A percentile compares a stretch with the other conserved stretches of the same genome.
Conservation (phyloP, 2,113 vertebrate species). For the Silurus meridionalis region DNA sequence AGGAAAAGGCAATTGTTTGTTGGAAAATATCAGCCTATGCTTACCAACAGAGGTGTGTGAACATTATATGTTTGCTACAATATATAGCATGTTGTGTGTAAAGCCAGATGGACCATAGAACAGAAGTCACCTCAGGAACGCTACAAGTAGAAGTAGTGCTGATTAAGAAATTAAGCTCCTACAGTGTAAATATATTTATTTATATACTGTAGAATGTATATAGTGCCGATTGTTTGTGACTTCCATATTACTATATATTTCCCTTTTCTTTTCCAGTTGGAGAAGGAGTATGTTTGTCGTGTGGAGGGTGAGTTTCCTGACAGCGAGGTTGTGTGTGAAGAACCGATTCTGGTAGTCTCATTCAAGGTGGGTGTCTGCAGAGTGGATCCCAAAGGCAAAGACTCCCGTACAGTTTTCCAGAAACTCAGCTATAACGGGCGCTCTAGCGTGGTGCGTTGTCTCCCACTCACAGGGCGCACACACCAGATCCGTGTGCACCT, state of each 20-base stretch:
- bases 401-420: constrained; percentile 86
- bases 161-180: too few relatives aligned
- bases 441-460: constrained; percentile 86
- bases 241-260: neutral
- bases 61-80: neutral
- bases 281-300: constrained; percentile 94
- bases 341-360: constrained; percentile 92
- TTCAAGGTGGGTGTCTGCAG: constrained; percentile 94
- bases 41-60: neutral
- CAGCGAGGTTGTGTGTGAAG: constrained; percentile 81
- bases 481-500: constrained; percentile 98
- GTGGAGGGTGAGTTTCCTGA: constrained; percentile 90
- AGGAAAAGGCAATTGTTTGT: neutral
- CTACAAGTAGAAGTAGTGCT: neutral
- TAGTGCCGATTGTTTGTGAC: neutral
- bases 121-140: neutral
- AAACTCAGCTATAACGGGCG: constrained; percentile 86
- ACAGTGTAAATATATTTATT: neutral
- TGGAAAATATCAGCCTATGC: neutral
- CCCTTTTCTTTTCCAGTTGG: constrained; percentile 73
- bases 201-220: neutral
- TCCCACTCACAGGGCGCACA: constrained; percentile 87
- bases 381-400: constrained; percentile 87
- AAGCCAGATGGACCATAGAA: neutral
- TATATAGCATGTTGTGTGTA: neutral